Evolutionary conservation across 2,888 invertebrate genomes (phyloP).

Genomic region (Hirtodrosophila trivittata): DNA sequence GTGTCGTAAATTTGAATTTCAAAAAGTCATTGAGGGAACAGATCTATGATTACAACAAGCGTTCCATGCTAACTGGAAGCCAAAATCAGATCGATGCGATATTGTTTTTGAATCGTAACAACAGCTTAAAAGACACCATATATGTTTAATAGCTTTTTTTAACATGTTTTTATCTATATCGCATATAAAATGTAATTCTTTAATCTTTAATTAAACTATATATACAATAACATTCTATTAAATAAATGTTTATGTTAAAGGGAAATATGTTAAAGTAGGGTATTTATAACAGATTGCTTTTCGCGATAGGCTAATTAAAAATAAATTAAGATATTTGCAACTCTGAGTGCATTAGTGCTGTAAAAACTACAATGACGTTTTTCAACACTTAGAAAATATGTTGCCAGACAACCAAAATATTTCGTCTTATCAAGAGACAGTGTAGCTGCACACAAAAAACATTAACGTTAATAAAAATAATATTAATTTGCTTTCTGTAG

Average conservation of each 20-base stretch:
- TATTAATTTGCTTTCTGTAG: slow-evolving; percentile 19
- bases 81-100: slow-evolving; percentile 77
- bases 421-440: slow-evolving; percentile 41
- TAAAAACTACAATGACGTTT: slow-evolving; percentile 1
- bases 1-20: slow-evolving; percentile 80
- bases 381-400: slow-evolving; percentile 15
- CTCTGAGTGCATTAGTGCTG: slow-evolving; percentile 27
- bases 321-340: slow-evolving; percentile 13
- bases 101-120: slow-evolving; percentile 77
- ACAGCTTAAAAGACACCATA: slow-evolving; percentile 53
- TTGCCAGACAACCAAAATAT: slow-evolving; percentile 39
- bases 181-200: slow-evolving; percentile 31
- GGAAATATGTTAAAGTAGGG: slow-evolving; percentile 10
- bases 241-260: background rate
- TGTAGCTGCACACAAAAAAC: slow-evolving; percentile 27
- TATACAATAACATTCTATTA: slow-evolving; percentile 10
- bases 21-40: slow-evolving; percentile 79
- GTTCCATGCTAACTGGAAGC: slow-evolving; percentile 78
- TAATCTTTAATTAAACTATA: slow-evolving; percentile 50
- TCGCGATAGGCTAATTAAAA: background rate
- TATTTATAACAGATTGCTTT: background rate
- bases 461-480: slow-evolving; percentile 30
- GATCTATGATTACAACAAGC: slow-evolving; percentile 78
- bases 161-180: slow-evolving; percentile 40
- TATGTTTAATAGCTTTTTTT: slow-evolving; percentile 48